A percentile compares a stretch with the other conserved stretches of the same genome.
Evolutionary conservation across 2,797 vertebrate genomes (phyloP).

Genomic region (Rhyacichthys aspro): DNA sequence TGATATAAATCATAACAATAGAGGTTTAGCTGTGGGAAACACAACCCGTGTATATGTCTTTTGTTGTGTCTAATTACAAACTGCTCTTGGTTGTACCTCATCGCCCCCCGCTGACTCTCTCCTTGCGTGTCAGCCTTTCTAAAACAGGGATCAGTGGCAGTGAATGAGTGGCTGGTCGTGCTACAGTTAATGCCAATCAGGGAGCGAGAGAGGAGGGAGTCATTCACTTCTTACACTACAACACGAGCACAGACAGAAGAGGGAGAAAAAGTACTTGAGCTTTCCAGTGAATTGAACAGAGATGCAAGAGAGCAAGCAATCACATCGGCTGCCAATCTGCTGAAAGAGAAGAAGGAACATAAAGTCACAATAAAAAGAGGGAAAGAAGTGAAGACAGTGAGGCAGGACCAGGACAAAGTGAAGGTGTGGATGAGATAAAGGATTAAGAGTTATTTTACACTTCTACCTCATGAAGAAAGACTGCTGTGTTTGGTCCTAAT

Average conservation of each 20-base stretch:
- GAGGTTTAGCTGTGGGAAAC: constrained; percentile 1
- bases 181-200: constrained; percentile 50
- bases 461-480: background rate
- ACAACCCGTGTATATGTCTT: constrained; percentile 7
- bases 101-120: constrained; percentile 53
- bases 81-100: constrained; percentile 39
- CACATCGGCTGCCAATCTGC: background rate
- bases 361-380: background rate
- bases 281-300: constrained; percentile 14
- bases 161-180: constrained; percentile 70
- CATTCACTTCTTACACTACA: constrained; percentile 20
- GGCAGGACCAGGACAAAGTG: background rate
- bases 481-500: background rate
- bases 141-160: constrained; percentile 74
- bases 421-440: background rate
- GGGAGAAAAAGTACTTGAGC: background rate
- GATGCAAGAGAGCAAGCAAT: background rate
- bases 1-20: background rate
- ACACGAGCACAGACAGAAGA: background rate
- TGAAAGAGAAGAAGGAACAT: background rate
- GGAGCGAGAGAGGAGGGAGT: constrained; percentile 23
- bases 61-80: constrained; percentile 57
- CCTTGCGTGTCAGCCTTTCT: constrained; percentile 36
- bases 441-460: background rate
- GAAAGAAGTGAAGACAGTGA: background rate